Evolutionary conservation across 2,888 invertebrate genomes (phyloP), one percentile per base, ranked within the genome.

Genomic region (Galerucella calmariensis): DNA sequence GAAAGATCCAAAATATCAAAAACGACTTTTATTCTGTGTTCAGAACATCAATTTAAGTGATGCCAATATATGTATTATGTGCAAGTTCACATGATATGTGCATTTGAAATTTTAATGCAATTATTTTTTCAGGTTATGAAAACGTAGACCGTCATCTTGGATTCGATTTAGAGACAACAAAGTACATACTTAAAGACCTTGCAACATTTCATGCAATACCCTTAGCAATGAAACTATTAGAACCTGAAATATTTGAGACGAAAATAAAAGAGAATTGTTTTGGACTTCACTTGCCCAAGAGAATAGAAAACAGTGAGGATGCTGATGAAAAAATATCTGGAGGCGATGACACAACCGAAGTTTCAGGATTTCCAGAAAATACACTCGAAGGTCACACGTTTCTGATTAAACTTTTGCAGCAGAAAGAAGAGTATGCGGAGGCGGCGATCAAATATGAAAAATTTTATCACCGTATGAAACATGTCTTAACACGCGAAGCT

Each of bases 181-280:
- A 84, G 68, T 69, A 89, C 0, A 86, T 89, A 3, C 80, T 91
- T 0, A 82, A 85, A 65, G 85, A 88, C 51, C 79, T 91, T 79
- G 91, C 91, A 0, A 85, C 87, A 78, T 90, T 89, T 79, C 91
- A 91, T 81, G 90, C 90, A 0, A 83, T 90, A 35, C 89, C 90
- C 1, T 87, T 91, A n/a, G 91, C 90, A 0, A 82, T 89, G 75
- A 89, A 90, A 62, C 74, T 86, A 0, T 85, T 86, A 24, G 86
- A 88, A 72, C 88, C 89, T 0, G 80, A 86, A 63, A 81, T 84
- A 6, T 90, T 87, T 80, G 76, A 87, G 12, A 79, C 85, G 44
- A 82, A 82, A 61, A 82, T 89, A 4, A 79, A 84, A 1, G 86
- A 16, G 8, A 41, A 59, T 20, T 70, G 48, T 41, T n/a, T 5